Percentiles rank a stretch among this genome's conserved stretches.
phyloP scores from a whole-genome alignment of 1,140 invertebrate species.

The Cardiocondyla obscurior region DNA sequence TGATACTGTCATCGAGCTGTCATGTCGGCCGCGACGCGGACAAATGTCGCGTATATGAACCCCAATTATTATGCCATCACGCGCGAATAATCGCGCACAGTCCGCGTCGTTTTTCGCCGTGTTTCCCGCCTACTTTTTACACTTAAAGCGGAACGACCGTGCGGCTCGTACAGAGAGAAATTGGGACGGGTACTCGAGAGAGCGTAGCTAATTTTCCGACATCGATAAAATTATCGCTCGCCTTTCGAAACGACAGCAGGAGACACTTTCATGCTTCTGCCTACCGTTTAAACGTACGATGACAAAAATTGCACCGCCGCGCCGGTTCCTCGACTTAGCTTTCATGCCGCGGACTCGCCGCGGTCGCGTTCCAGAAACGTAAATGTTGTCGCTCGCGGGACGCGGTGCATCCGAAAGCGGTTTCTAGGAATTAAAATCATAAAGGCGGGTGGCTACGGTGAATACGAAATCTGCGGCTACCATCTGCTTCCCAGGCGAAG shows the following conservation, averaged over 20 bases:
- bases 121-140: neutral
- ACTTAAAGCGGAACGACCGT: neutral
- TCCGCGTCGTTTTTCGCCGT: neutral
- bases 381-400: conserved; percentile 34
- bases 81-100: neutral
- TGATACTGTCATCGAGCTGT: conserved; percentile 50
- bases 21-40: neutral
- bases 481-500: conserved; percentile 43
- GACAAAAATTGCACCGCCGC: neutral
- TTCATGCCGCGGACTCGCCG: conserved; percentile 11
- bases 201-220: neutral
- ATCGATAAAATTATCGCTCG: neutral
- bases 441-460: conserved; percentile 65
- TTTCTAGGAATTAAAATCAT: conserved; percentile 77
- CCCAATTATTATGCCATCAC: conserved; percentile 2
- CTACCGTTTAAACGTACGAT: neutral
- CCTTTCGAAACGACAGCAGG: neutral
- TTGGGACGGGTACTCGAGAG: neutral
- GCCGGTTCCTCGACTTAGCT: conserved; percentile 2
- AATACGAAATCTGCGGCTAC: conserved; percentile 70
- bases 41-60: conserved; percentile 13
- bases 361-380: conserved; percentile 19
- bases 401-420: conserved; percentile 47
- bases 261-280: neutral
- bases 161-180: no score